Evolutionary conservation across 2,888 invertebrate genomes (phyloP).

Genomic region (Pyrrhia umbra): DNA sequence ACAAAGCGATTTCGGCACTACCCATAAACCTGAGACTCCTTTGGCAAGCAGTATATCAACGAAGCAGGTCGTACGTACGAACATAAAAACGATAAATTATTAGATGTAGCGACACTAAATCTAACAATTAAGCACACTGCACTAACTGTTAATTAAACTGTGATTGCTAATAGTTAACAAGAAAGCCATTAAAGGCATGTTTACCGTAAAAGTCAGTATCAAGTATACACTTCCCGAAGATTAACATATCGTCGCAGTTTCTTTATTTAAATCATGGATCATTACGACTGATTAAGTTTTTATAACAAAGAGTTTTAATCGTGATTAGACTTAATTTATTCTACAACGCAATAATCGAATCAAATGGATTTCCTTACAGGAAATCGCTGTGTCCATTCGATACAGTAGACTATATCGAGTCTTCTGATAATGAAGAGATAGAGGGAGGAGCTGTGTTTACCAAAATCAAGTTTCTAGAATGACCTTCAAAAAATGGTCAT

Average conservation of each 20-base stretch:
- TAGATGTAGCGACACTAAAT: not conserved
- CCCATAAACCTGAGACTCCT: no score
- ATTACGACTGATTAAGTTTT: slow-evolving; percentile 25
- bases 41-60: no score
- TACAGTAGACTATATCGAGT: not conserved
- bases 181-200: slow-evolving; percentile 1
- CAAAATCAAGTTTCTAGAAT: not conserved
- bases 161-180: slow-evolving; percentile 8
- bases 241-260: slow-evolving; percentile 7
- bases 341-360: slow-evolving; percentile 27
- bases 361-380: slow-evolving; percentile 41
- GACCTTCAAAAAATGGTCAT: slow-evolving; percentile 5
- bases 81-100: not conserved
- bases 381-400: slow-evolving; percentile 25
- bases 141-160: slow-evolving; percentile 7
- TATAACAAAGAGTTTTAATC: slow-evolving; percentile 37
- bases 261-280: slow-evolving; percentile 7
- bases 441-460: not conserved
- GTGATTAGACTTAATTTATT: slow-evolving; percentile 32
- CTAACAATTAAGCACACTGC: not conserved
- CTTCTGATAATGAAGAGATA: not conserved
- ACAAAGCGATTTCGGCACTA: no score
- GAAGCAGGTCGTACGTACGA: no score
- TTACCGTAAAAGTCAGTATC: not conserved
- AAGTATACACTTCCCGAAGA: slow-evolving; percentile 21